These are phyloP conservation scores for Echinometra lucunter DNA, from an alignment of 53 echinoderm and acorn worm species.

Conservation along the genomic window DNA sequence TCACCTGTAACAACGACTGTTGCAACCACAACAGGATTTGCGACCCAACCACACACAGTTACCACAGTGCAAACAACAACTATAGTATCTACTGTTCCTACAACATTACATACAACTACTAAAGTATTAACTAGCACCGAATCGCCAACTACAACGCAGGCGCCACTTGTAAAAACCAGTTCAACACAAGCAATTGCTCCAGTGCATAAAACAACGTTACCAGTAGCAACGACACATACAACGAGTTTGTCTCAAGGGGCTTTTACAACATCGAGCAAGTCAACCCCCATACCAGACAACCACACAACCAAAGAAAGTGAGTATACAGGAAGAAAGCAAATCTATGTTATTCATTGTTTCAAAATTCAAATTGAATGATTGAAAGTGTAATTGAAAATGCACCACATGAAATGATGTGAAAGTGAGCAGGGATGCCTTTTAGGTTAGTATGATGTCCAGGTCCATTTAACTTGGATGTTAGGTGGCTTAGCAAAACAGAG, in stretches of 20 bases:
- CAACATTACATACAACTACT: neutral
- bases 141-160: neutral
- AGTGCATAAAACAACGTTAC: slow-evolving; percentile 5
- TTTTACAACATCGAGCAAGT: neutral
- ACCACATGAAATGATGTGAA: too few relatives aligned
- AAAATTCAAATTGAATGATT: too few relatives aligned
- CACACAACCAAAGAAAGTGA: slow-evolving; percentile 39
- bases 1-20: neutral
- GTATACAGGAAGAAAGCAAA: neutral
- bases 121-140: neutral
- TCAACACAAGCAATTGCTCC: neutral
- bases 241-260: neutral
- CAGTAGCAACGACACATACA: neutral
- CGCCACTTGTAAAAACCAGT: neutral
- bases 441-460: too few relatives aligned
- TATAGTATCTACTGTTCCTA: neutral
- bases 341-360: too few relatives aligned
- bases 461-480: too few relatives aligned
- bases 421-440: too few relatives aligned
- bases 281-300: neutral
- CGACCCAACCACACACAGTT: neutral
- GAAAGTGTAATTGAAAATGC: too few relatives aligned
- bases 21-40: neutral
- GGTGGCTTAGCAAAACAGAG: too few relatives aligned
- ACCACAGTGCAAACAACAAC: neutral